Evolutionary conservation across 2,113 vertebrate genomes (phyloP), one percentile per base, ranked within the genome.

Genomic region (Phocoena phocoena): DNA sequence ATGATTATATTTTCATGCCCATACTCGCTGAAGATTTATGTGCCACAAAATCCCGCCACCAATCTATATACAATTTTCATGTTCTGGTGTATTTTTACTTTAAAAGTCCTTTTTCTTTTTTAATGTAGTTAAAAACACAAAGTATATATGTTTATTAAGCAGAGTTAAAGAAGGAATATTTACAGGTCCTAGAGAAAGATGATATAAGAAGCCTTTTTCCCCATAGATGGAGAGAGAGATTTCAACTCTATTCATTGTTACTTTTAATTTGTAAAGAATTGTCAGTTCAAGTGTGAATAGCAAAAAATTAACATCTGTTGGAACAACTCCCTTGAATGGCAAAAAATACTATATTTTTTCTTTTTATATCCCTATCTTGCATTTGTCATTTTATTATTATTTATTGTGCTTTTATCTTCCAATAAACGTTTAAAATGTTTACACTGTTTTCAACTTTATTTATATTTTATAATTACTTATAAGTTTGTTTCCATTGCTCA

Each of bases 391-490:
- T 50, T 82, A 71, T 89, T 86, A n/a, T 74, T 93, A 26, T 88
- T 90, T 63, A 55, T 38, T 97, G 21, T 58, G 41, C 2, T 90
- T 90, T 90, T 36, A 71, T 92, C 38, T 91, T 97, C 53, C 65
- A 96, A 90, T 98, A 97, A 97, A 95, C 18, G 23, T 12, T 96
- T 63, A 50, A 88, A 88, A 63, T 88, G 65, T 76, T 96, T 68
- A 84, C 8, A 93, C 18, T 89, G 88, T 65, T 90, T 94, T 88
- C 53, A 90, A 62, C 8, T 91, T 95, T 86, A 88, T 90, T 94
- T 95, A 36, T 95, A 84, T 68, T 97, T 94, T 33, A 70, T 67
- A 83, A 65, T 77, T 53, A 63, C 47, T 80, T 81, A 17, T 17
- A 90, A 41, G 28, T 74, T 67, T 96, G 36, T 70, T 90, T 83